Conservation (phyloP, 2,888 invertebrate genomes). For the Polyommatus icarus region DNA sequence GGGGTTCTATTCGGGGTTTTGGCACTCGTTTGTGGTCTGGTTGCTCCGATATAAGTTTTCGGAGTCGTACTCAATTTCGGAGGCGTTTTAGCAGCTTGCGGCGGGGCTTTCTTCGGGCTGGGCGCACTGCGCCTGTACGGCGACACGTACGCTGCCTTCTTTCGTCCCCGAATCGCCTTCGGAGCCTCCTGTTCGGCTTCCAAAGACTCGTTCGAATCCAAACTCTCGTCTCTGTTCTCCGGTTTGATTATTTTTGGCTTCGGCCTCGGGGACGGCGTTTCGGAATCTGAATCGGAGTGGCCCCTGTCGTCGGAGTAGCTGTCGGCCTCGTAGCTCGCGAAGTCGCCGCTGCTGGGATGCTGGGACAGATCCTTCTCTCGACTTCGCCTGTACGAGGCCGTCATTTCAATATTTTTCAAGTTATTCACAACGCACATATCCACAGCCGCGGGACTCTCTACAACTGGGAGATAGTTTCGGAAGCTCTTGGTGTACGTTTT, state of each 20-base stretch:
- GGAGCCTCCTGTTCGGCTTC: constrained; percentile 68
- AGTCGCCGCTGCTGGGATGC: constrained; percentile 64
- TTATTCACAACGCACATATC: constrained; percentile 74
- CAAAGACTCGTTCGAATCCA: constrained; percentile 71
- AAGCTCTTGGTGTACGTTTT: constrained; percentile 81
- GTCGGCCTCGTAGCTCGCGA: constrained; percentile 79
- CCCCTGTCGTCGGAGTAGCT: constrained; percentile 80
- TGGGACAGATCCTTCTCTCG: constrained; percentile 50
- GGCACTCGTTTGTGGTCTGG: constrained; percentile 58
- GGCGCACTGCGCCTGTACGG: constrained; percentile 73
- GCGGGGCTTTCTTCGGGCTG: constrained; percentile 56
- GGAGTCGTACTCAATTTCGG: constrained; percentile 49
- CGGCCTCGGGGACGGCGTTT: constrained; percentile 54
- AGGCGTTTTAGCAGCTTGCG: constrained; percentile 43
- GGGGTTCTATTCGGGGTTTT: constrained; percentile 58
- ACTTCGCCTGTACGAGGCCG: constrained; percentile 59
- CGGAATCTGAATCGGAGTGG: constrained; percentile 71
- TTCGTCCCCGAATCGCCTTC: constrained; percentile 83
- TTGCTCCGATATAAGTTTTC: constrained; percentile 48
- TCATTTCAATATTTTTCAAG: constrained; percentile 72
- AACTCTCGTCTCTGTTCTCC: constrained; percentile 62
- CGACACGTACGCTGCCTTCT: constrained; percentile 85
- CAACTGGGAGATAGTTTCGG: constrained; percentile 72
- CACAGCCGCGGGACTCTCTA: constrained; percentile 69
- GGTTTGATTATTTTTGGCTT: constrained; percentile 83